Percentiles rank a stretch among this genome's conserved stretches.
Conservation (phyloP, 2,113 vertebrate species). For the Sarotherodon lohbergeri region DNA sequence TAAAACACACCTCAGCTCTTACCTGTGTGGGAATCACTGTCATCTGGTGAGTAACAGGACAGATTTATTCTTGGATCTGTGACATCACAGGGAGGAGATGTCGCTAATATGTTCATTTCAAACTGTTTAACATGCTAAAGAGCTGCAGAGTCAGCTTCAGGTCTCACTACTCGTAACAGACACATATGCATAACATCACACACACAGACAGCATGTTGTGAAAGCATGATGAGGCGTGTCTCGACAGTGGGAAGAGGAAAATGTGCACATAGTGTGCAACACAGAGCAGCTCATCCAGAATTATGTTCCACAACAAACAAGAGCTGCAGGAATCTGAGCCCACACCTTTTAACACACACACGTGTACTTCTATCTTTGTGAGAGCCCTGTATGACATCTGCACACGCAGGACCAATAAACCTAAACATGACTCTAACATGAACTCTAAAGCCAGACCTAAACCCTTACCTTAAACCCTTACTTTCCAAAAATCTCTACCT, state of each 20-base stretch:
- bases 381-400: not conserved
- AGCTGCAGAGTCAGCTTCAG: not conserved
- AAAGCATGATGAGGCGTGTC: not conserved
- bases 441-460: not conserved
- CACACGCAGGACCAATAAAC: not conserved
- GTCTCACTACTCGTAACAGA: not conserved
- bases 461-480: not conserved
- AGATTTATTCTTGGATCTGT: not conserved
- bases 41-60: not conserved
- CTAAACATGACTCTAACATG: not conserved
- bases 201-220: not conserved
- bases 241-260: not conserved
- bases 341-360: not conserved
- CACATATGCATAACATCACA: not conserved
- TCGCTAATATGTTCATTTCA: not conserved
- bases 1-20: not conserved
- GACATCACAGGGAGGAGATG: not conserved
- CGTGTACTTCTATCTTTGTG: not conserved
- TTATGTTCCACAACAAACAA: slow-evolving; percentile 18
- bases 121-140: not conserved
- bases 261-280: slow-evolving; percentile 14
- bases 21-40: not conserved
- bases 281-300: not conserved
- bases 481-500: not conserved
- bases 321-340: slow-evolving; percentile 9